Conservation (phyloP, 2,797 vertebrate genomes). For the Toxotes lorentzi region DNA sequence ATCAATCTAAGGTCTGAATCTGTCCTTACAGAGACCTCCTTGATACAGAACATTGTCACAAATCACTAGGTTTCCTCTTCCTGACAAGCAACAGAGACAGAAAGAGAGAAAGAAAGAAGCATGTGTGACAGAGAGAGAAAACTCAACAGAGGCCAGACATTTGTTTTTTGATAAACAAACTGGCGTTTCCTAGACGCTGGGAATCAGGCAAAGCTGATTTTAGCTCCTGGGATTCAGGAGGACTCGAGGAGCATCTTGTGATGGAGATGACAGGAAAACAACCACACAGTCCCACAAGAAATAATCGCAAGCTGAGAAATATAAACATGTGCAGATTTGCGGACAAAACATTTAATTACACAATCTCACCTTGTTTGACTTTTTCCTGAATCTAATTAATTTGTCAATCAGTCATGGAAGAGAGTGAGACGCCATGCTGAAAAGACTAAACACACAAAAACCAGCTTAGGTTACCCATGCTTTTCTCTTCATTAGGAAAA, state of each 20-base stretch:
- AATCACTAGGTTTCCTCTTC: slow-evolving; percentile 7
- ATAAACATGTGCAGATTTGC: slow-evolving; percentile 14
- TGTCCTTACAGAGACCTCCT: slow-evolving; percentile 1
- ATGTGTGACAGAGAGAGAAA: slow-evolving; percentile 32
- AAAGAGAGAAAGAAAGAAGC: slow-evolving; percentile 21
- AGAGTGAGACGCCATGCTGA: neutral
- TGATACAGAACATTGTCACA: neutral
- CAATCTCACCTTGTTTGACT: slow-evolving; percentile 5
- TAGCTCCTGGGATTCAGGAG: slow-evolving; percentile 66
- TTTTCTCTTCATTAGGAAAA: neutral
- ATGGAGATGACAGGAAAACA: slow-evolving; percentile 66
- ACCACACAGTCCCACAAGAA: slow-evolving; percentile 28
- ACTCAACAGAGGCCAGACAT: slow-evolving; percentile 38
- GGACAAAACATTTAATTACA: slow-evolving; percentile 18
- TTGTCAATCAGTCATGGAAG: neutral
- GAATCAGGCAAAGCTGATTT: slow-evolving; percentile 72
- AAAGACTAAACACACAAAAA: neutral
- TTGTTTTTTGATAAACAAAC: slow-evolving; percentile 76
- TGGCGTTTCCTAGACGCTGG: slow-evolving; percentile 56
- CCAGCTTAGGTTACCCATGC: neutral
- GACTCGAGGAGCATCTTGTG: slow-evolving; percentile 68
- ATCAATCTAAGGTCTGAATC: neutral
- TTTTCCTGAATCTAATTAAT: slow-evolving; percentile 9
- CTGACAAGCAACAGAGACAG: neutral
- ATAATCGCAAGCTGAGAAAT: slow-evolving; percentile 19